Conservation (phyloP, 2,888 invertebrate genomes). For the Pecten maximus region DNA sequence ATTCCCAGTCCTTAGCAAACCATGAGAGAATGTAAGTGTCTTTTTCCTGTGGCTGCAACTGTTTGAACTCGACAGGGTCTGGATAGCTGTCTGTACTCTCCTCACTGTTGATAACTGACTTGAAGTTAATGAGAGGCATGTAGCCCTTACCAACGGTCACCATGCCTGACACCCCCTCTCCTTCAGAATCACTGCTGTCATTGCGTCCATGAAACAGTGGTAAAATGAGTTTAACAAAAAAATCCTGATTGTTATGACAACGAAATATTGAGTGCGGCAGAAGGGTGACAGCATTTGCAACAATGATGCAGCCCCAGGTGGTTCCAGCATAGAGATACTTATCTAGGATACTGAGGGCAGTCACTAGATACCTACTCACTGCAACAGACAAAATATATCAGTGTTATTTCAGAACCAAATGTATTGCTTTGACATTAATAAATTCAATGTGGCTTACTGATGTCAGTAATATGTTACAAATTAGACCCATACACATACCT, state of each 20-base stretch:
- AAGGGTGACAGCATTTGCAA: slow-evolving; percentile 91
- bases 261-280: slow-evolving; percentile 95
- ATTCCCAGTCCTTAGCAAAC: slow-evolving; percentile 73
- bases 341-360: slow-evolving; percentile 87
- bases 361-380: slow-evolving; percentile 86
- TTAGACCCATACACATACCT: neutral
- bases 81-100: slow-evolving; percentile 30
- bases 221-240: slow-evolving; percentile 72
- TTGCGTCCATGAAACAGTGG: slow-evolving; percentile 57
- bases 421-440: too few species aligned
- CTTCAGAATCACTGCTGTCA: slow-evolving; percentile 42
- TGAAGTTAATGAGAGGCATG: slow-evolving; percentile 64
- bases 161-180: slow-evolving; percentile 59
- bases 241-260: slow-evolving; percentile 73
- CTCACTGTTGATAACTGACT: slow-evolving; percentile 48
- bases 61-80: slow-evolving; percentile 52
- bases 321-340: slow-evolving; percentile 92
- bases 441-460: too few species aligned
- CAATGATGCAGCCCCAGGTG: slow-evolving; percentile 96
- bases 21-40: slow-evolving; percentile 73
- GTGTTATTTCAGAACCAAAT: neutral
- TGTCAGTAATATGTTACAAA: too few species aligned
- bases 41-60: slow-evolving; percentile 54
- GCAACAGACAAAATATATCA: slow-evolving; percentile 54
- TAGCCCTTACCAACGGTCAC: slow-evolving; percentile 74